Evolutionary conservation across 2,797 vertebrate species (phyloP).

Genomic region (Eospalax fontanierii): DNA sequence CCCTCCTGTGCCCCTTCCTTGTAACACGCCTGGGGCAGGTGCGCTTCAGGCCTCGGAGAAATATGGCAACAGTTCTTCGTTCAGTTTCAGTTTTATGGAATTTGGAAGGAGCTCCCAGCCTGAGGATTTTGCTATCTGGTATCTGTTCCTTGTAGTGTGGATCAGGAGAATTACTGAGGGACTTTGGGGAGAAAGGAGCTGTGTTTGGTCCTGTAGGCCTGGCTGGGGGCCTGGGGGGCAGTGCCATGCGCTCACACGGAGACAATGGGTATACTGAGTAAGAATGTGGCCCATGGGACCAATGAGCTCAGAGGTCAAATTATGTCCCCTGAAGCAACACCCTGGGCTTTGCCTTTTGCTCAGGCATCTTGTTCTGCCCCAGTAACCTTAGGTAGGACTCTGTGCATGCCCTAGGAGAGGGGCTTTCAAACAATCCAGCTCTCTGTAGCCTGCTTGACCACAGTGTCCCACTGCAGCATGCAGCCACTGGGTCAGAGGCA

Average conservation of each 20-base stretch:
- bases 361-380: background rate
- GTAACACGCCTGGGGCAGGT: background rate
- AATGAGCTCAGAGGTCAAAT: constrained; percentile 36
- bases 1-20: background rate
- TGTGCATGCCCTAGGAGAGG: background rate
- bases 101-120: constrained; percentile 1
- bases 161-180: background rate
- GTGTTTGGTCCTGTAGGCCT: constrained; percentile 41
- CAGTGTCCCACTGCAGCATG: background rate
- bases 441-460: background rate
- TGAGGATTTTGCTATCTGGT: constrained; percentile 15
- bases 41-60: background rate
- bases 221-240: background rate
- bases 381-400: background rate
- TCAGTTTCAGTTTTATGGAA: background rate
- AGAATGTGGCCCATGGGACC: constrained; percentile 26
- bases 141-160: background rate
- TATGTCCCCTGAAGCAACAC: constrained; percentile 47
- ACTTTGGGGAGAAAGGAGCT: background rate
- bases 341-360: constrained; percentile 18
- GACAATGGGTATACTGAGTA: constrained; percentile 53
- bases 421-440: background rate
- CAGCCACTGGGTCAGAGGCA: background rate
- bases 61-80: background rate
- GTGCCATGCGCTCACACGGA: background rate